Conservation (phyloP, 1,140 invertebrate species). For the Adelges cooleyi region DNA sequence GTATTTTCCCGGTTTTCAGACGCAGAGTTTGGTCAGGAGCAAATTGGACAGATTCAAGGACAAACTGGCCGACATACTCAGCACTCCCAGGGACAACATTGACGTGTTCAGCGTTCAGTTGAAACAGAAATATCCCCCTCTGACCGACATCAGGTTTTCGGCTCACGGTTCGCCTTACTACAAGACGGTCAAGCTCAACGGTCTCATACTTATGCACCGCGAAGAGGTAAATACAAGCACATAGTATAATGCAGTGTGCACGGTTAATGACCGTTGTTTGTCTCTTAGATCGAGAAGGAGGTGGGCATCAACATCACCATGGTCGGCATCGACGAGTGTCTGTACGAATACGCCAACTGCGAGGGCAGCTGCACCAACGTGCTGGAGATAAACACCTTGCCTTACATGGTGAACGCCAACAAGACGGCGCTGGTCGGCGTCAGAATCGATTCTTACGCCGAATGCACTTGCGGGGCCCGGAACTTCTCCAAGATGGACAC, state of each 20-base stretch:
- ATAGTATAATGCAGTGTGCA: no score
- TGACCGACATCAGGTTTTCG: constrained; percentile 86
- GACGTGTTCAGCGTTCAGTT: constrained; percentile 91
- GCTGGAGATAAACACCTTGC: constrained; percentile 73
- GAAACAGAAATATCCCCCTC: constrained; percentile 68
- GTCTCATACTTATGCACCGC: constrained; percentile 83
- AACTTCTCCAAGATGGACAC: constrained; percentile 82
- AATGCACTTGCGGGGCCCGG: constrained; percentile 81
- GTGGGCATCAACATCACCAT: constrained; percentile 93
- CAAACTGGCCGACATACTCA: constrained; percentile 71
- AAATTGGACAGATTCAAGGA: constrained; percentile 80
- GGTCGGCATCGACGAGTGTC: constrained; percentile 94
- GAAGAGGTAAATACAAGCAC: no score
- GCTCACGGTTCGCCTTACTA: constrained; percentile 94
- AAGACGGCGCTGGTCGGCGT: constrained; percentile 90
- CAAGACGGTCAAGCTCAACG: constrained; percentile 85
- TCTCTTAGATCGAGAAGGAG: constrained; percentile 66
- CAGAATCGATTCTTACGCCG: constrained; percentile 71
- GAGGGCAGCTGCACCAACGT: constrained; percentile 91
- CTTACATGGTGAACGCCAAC: constrained; percentile 93
- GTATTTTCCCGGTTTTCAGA: constrained; percentile 39
- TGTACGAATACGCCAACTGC: constrained; percentile 89
- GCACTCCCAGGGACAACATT: constrained; percentile 75
- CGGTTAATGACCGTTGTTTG: no score
- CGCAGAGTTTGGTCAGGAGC: constrained; percentile 67